phyloP scores from a whole-genome alignment of 2,888 invertebrate species.

The Drosophila mimetica region DNA sequence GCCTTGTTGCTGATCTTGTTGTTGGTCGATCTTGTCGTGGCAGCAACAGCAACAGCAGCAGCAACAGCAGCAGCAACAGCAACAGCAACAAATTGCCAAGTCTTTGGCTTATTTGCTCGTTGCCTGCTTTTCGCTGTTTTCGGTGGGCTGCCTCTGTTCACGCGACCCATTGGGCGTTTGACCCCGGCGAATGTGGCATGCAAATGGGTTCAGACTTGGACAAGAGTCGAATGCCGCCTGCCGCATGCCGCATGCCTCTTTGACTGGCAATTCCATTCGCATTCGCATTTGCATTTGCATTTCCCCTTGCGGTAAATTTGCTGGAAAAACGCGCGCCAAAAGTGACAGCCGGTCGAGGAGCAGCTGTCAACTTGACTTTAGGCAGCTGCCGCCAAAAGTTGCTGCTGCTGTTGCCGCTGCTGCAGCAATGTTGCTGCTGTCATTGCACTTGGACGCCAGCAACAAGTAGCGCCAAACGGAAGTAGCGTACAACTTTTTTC shows the following conservation, averaged over 20 bases:
- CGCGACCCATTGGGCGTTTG: conserved; percentile 45
- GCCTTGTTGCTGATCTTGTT: conserved; percentile 36
- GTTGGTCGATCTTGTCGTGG: conserved; percentile 40
- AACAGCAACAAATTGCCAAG: conserved; percentile 41
- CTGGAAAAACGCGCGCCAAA: conserved; percentile 39
- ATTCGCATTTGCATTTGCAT: conserved; percentile 23
- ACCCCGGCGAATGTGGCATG: conserved; percentile 61
- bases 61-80: conserved; percentile 37
- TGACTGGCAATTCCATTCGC: conserved; percentile 31
- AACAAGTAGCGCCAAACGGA: conserved; percentile 50
- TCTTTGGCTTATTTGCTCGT: conserved; percentile 17
- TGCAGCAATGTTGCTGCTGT: conserved; percentile 49
- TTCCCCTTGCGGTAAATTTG: conserved; percentile 17
- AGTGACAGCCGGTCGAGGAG: conserved; percentile 46
- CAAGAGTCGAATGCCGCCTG: conserved; percentile 14
- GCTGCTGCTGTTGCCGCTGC: conserved; percentile 39
- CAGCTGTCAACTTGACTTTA: conserved; percentile 52
- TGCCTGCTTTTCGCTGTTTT: conserved; percentile 23
- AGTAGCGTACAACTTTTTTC: conserved; percentile 18
- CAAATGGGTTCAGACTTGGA: conserved; percentile 65
- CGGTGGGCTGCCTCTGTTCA: conserved; percentile 30
- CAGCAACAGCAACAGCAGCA: conserved; percentile 18
- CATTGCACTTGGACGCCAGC: conserved; percentile 54
- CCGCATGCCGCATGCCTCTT: conserved; percentile 7
- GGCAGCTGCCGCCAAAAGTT: conserved; percentile 42